These are phyloP conservation scores for Hypselothyrea guttata DNA, from an alignment of 2,888 invertebrate genomes.

Conservation along the genomic window DNA sequence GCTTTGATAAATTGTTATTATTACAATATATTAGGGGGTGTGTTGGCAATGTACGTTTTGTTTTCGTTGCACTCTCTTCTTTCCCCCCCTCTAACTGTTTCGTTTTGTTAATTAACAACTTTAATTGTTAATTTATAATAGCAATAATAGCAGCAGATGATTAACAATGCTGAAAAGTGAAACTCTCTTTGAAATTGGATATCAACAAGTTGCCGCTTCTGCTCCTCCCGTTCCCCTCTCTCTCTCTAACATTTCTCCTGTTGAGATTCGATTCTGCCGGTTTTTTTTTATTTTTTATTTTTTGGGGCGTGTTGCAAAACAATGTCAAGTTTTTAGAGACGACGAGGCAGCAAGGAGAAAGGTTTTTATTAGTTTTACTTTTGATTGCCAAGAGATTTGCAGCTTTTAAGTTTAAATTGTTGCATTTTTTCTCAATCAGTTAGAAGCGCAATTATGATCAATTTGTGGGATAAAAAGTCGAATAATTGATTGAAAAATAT, in stretches of 20 bases:
- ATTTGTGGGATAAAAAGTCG: background rate
- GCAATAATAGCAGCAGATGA: constrained; percentile 24
- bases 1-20: constrained; percentile 57
- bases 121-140: constrained; percentile 67
- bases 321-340: constrained; percentile 27
- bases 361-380: constrained; percentile 19
- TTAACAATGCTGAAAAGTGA: constrained; percentile 59
- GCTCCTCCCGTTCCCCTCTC: background rate
- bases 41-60: constrained; percentile 1
- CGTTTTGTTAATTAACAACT: constrained; percentile 66
- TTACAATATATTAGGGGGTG: constrained; percentile 19
- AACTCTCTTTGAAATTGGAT: constrained; percentile 53
- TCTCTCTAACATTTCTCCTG: constrained; percentile 4
- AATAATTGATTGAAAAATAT: background rate
- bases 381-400: constrained; percentile 12
- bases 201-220: constrained; percentile 2
- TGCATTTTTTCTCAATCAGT: no score
- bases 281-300: constrained; percentile 3
- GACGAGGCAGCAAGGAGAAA: constrained; percentile 31
- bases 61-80: constrained; percentile 7
- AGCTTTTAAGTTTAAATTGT: no score
- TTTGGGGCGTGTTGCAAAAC: constrained; percentile 32
- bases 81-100: no score
- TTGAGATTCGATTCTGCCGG: constrained; percentile 16
- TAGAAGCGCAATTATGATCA: constrained; percentile 3